A percentile compares a stretch with the other conserved stretches of the same genome.
These are phyloP conservation scores for Tetrax tetrax DNA, from an alignment of 2,113 vertebrate species.

Conservation along the genomic window DNA sequence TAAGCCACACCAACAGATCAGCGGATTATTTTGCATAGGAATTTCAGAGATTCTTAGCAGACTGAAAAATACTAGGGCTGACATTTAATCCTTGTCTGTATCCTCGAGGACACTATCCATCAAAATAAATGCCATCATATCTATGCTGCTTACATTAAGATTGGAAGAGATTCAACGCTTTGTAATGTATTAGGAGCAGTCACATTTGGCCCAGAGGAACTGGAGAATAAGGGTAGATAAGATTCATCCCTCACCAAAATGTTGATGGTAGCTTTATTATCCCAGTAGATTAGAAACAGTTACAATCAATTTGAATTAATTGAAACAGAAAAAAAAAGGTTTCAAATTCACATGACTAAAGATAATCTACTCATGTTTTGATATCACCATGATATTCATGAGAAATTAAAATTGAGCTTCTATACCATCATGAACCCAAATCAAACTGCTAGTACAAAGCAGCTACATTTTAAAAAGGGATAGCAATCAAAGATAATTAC, in stretches of 20 bases:
- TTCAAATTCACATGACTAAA: neutral
- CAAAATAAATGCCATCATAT: constrained; percentile 13
- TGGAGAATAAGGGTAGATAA: neutral
- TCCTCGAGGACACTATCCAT: neutral
- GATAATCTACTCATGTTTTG: neutral
- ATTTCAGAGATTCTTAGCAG: neutral
- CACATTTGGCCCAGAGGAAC: neutral
- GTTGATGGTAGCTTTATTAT: neutral
- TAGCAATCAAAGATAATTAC: neutral
- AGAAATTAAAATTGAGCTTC: neutral
- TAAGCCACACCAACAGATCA: neutral
- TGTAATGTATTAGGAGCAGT: neutral
- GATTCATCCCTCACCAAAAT: neutral
- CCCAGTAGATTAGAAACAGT: neutral
- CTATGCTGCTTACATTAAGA: neutral
- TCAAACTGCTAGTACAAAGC: neutral
- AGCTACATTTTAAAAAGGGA: neutral
- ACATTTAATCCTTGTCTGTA: neutral
- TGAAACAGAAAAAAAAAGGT: neutral
- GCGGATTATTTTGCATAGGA: neutral
- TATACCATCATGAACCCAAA: neutral
- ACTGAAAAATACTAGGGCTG: neutral
- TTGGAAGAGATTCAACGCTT: neutral
- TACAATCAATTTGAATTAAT: neutral
- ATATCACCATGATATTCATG: neutral